Base-by-base conservation (phyloP, 2,113 vertebrate genomes). In the Cochlearius cochlearius region DNA sequence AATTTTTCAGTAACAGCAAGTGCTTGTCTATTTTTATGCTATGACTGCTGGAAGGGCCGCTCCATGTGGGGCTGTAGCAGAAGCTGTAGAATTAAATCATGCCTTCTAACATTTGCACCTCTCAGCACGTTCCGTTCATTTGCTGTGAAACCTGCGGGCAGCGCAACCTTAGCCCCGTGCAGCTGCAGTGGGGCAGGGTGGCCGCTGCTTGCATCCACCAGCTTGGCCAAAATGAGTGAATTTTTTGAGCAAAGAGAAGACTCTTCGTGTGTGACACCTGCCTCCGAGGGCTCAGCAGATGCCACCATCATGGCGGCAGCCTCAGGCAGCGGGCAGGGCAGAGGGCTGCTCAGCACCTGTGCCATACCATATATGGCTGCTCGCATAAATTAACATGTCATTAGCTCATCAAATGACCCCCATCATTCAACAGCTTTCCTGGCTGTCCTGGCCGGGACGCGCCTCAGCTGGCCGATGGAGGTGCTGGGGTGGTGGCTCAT, bases 41-140 rank as follows among this genome's bases (percentile, higher is more conserved):
- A 20, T 13, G 26, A 2, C 22, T 69, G 26, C 72, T 77, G 68
- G 53, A 63, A 67, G 34, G 30, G 43, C 56, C 81, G 52, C 11
- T 27, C 59, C 0, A 0, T 7, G 23, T 15, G 50, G 30, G 21
- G n/a, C 50, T 75, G 34, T 59, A 50, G 32, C 43, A 79, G 75
- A 68, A 82, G 58, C 71, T 75, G 22, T 66, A 59, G 67, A 88
- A 55, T 39, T 2, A 0, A 41, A 64, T 20, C 32, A 41, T 6
- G 4, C 19, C 15, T 53, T 71, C 23, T 67, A 36, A 36, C 22
- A 39, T 50, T 53, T 32, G 39, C 36, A 7, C 2, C 1, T 64
- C 17, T 53, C 6, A 4, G 52, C 1, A 0, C 0, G 0, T 75
- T 71, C 60, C 15, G 15, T 22, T 49, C 2, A 0, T 16, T 55